Conservation (phyloP, 2,797 vertebrate species). For the Lateolabrax maculatus region DNA sequence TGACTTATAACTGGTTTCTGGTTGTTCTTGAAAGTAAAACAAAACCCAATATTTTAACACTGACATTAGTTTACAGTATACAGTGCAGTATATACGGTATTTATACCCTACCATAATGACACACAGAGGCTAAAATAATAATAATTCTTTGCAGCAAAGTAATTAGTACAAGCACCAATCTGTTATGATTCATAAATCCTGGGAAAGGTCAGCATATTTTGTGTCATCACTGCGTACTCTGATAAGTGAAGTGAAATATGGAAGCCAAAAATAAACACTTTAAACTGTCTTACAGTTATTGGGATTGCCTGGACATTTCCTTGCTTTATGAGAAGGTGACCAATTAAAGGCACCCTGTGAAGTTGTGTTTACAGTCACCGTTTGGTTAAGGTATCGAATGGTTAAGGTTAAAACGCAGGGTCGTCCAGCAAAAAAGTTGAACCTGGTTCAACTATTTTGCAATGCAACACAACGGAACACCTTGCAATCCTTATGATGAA, state of each 20-base stretch:
- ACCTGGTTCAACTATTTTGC: too few relatives aligned
- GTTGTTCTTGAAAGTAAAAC: background rate
- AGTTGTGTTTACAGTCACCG: background rate
- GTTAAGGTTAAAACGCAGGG: too few relatives aligned
- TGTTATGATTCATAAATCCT: conserved; percentile 20
- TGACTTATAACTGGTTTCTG: background rate
- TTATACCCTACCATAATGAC: background rate
- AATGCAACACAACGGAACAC: too few relatives aligned
- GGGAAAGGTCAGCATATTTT: conserved; percentile 4
- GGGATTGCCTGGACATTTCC: background rate
- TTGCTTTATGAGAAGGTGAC: background rate
- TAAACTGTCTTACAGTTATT: background rate
- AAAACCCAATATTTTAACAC: background rate
- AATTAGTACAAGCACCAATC: background rate
- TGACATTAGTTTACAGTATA: background rate
- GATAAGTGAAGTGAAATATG: background rate
- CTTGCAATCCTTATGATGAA: too few relatives aligned
- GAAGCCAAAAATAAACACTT: background rate
- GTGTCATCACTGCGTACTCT: background rate
- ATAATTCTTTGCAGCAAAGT: background rate
- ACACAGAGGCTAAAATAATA: background rate
- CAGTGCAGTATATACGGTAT: background rate
- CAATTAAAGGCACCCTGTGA: background rate
- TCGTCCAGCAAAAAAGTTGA: background rate
- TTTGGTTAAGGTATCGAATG: background rate